phyloP scores from a whole-genome alignment of 2,888 invertebrate genomes.

The Lasioglossum pauxillum region DNA sequence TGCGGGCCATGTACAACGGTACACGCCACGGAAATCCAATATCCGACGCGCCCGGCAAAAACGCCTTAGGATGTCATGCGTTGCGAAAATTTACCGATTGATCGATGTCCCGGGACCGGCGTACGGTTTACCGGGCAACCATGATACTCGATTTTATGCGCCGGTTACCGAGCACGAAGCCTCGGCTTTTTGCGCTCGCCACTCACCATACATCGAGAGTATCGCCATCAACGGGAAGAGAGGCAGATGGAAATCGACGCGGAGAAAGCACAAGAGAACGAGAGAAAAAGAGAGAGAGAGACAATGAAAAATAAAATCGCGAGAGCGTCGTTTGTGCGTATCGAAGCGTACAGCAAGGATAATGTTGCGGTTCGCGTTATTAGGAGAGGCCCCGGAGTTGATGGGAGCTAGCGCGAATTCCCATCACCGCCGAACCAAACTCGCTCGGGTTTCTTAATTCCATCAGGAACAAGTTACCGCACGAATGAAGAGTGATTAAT shows the following conservation, averaged over 20 bases:
- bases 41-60: conserved; percentile 64
- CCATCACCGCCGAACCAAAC: conserved; percentile 4
- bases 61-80: conserved; percentile 61
- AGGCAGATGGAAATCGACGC: neutral
- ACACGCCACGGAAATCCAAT: conserved; percentile 67
- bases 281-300: neutral
- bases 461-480: neutral
- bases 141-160: conserved; percentile 63
- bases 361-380: conserved; percentile 28
- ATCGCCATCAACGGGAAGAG: conserved; percentile 23
- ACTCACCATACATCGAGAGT: conserved; percentile 44
- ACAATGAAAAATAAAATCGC: conserved; percentile 4
- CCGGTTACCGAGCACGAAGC: conserved; percentile 43
- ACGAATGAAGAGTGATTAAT: conserved; percentile 16
- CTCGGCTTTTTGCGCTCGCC: conserved; percentile 41
- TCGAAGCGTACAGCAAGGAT: conserved; percentile 13
- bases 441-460: conserved; percentile 33
- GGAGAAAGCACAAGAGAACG: neutral
- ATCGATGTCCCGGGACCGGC: conserved; percentile 55
- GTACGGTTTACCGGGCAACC: conserved; percentile 42
- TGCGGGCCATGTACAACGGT: conserved; percentile 58
- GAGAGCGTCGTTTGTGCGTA: neutral
- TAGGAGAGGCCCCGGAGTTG: neutral
- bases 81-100: conserved; percentile 63
- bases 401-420: conserved; percentile 6